Conservation (phyloP, 53 echinoderm and acorn worm genomes). For the Crossaster papposus region DNA sequence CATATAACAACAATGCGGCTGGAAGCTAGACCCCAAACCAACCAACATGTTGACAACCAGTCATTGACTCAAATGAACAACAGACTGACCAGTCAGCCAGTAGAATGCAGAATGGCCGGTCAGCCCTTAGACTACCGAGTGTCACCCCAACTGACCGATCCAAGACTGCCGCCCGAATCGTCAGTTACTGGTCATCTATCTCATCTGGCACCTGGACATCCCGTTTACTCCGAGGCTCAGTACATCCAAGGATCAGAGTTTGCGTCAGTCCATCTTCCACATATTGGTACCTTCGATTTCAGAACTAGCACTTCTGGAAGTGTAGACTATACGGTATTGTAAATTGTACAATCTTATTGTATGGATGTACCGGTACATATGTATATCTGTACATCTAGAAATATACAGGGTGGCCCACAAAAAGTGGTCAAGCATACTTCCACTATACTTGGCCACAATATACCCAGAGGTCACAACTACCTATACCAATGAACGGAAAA, state of each 20-base stretch:
- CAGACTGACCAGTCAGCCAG: constrained; percentile 33
- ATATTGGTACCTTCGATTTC: constrained; percentile 50
- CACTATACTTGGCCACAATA: too few relatives aligned
- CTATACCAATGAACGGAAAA: too few relatives aligned
- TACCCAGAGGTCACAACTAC: too few relatives aligned
- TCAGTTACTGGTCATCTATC: background rate
- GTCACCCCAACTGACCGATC: constrained; percentile 42
- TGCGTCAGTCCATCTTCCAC: constrained; percentile 48
- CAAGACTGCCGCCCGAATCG: background rate
- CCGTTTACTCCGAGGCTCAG: constrained; percentile 47
- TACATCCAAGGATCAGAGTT: constrained; percentile 45
- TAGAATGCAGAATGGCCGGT: constrained; percentile 38
- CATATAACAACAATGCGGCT: background rate
- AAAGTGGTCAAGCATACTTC: too few relatives aligned
- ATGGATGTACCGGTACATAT: too few relatives aligned
- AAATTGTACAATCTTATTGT: background rate
- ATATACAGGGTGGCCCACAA: too few relatives aligned
- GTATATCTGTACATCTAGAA: too few relatives aligned
- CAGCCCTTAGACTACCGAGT: constrained; percentile 46
- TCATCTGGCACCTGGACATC: constrained; percentile 27
- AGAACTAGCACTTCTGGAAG: constrained; percentile 39
- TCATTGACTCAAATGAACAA: constrained; percentile 24
- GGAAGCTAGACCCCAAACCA: background rate
- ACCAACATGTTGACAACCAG: constrained; percentile 30
- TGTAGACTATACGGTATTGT: constrained; percentile 50